These are phyloP conservation scores for Drosophila atroscutellata DNA, from an alignment of 2,888 invertebrate genomes.

Conservation along the genomic window DNA sequence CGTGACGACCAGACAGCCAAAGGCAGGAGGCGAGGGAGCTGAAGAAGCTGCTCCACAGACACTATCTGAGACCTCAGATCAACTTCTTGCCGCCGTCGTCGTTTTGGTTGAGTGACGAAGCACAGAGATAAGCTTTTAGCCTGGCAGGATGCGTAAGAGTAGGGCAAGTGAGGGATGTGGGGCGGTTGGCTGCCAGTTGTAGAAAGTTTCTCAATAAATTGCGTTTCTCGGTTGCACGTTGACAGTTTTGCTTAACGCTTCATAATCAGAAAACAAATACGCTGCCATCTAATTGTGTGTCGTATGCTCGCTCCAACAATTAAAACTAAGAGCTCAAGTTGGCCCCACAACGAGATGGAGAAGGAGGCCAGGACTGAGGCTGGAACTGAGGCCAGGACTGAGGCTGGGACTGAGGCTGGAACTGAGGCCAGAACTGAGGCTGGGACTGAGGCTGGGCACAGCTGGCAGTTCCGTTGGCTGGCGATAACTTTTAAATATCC, in stretches of 20 bases:
- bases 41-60: slow-evolving; percentile 37
- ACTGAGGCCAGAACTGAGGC: neutral
- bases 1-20: slow-evolving; percentile 73
- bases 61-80: slow-evolving; percentile 69
- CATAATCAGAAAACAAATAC: slow-evolving; percentile 85
- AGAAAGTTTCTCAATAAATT: slow-evolving; percentile 83
- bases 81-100: slow-evolving; percentile 68
- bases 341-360: slow-evolving; percentile 25
- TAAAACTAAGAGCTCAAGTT: slow-evolving; percentile 65
- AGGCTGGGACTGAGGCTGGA: neutral
- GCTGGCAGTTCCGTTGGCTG: slow-evolving; percentile 58
- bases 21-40: slow-evolving; percentile 14
- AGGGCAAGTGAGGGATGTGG: neutral
- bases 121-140: slow-evolving; percentile 75
- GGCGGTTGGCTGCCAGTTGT: slow-evolving; percentile 32
- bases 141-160: slow-evolving; percentile 40
- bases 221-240: slow-evolving; percentile 78
- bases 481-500: slow-evolving; percentile 65
- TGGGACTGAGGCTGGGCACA: slow-evolving; percentile 29
- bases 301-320: slow-evolving; percentile 52
- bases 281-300: slow-evolving; percentile 81
- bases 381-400: neutral
- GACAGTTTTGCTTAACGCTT: slow-evolving; percentile 85
- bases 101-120: slow-evolving; percentile 80
- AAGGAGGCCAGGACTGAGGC: neutral